Evolutionary conservation across 2,797 vertebrate species (phyloP), one percentile per base, ranked within the genome.

Genomic region (Luscinia megarhynchos): DNA sequence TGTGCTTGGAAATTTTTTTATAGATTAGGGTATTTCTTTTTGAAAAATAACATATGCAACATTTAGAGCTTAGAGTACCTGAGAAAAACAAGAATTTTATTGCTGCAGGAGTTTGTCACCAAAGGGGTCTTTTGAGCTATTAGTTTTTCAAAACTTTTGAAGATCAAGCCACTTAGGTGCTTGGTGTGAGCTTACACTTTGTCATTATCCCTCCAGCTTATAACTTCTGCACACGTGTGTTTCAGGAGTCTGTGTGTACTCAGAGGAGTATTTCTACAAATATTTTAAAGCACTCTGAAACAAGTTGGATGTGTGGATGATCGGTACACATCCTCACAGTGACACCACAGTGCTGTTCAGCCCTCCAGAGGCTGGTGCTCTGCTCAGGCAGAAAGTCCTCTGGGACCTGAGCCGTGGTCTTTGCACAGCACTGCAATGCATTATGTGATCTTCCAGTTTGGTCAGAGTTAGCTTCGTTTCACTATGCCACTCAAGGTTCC

Each of bases 201-300:
- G n/a, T 61, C 30, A n/a, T 84, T 80, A 45, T 53, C 32, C 23
- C 59, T 84, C 32, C 22, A 23, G 1, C 5, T 51, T 51, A 18
- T 2, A 36, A 43, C 32, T 59, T 84, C 18, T 0, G 1, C 27
- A 58, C 18, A 30, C 0, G 0, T 40, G 16, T 22, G 9, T 70
- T 91, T 89, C 41, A 70, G 23, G 48, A 84, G 15, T 30, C 24
- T 61, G 10, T 43, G 24, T 67, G 18, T 69, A 53, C 20, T 79
- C n/a, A n/a, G 29, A 51, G 12, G 30, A 72, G 14, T 58, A 54
- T 67, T 78, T 69, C 51, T 59, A 32, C 70, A 76, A 87, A 38
- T 69, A 18, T 55, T 87, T 54, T 53, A 32, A 40, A 61, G 30
- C 34, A 32, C 18, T 43, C 4, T 58, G 59, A 18, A 57, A 41